These are phyloP conservation scores for Formica exsecta DNA, from an alignment of 1,140 invertebrate species.

Conservation along the genomic window DNA sequence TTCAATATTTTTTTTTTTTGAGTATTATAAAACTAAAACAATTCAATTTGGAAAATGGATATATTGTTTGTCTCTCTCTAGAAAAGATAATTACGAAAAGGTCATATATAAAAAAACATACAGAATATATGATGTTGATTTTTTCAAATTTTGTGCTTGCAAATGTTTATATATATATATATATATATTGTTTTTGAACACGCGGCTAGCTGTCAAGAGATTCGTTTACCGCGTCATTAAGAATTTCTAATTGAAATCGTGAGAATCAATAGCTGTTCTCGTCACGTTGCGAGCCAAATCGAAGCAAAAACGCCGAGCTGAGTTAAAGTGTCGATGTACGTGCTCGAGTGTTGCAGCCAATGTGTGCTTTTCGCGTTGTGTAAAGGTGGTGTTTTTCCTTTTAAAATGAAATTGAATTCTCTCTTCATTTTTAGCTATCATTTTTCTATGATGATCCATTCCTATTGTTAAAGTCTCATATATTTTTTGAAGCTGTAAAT, in stretches of 20 bases:
- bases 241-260: slow-evolving; percentile 62
- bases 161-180: slow-evolving; percentile 22
- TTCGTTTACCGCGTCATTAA: slow-evolving; percentile 50
- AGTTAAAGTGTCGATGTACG: slow-evolving; percentile 45
- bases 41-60: neutral
- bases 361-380: neutral
- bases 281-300: slow-evolving; percentile 18
- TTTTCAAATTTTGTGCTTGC: slow-evolving; percentile 12
- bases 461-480: neutral
- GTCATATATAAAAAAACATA: neutral
- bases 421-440: neutral
- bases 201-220: neutral
- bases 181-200: neutral
- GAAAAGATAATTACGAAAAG: slow-evolving; percentile 10
- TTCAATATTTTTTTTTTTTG: no score
- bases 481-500: neutral
- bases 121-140: neutral
- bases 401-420: slow-evolving; percentile 11
- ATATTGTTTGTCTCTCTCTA: neutral
- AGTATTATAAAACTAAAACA: no score
- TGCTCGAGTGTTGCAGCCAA: slow-evolving; percentile 39
- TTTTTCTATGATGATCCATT: neutral
- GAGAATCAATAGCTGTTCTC: slow-evolving; percentile 43
- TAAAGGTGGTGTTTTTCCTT: neutral
- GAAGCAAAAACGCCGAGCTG: slow-evolving; percentile 30